Evolutionary conservation across 2,888 invertebrate genomes (phyloP).

Genomic region (Lucinisca nassula): DNA sequence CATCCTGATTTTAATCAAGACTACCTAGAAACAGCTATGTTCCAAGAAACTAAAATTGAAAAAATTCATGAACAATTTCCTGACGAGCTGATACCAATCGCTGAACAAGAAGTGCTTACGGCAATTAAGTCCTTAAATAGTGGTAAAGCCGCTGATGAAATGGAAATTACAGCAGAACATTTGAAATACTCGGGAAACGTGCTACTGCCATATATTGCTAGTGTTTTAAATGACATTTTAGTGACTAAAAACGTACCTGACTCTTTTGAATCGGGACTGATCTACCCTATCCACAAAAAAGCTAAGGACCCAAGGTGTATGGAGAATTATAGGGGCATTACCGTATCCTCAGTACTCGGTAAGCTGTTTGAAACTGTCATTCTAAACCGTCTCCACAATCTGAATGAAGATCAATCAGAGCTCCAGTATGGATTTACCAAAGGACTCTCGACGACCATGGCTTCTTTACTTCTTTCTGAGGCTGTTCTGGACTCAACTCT

Average conservation of each 20-base stretch:
- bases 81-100: not conserved
- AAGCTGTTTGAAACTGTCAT: not conserved
- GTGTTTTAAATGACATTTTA: slow-evolving; percentile 20
- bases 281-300: slow-evolving; percentile 9
- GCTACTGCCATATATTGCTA: not conserved
- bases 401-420: not conserved
- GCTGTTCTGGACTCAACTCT: not conserved
- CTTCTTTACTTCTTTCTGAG: slow-evolving; percentile 2
- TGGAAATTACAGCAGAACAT: slow-evolving; percentile 11
- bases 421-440: slow-evolving; percentile 27
- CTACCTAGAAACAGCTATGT: not conserved
- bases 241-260: not conserved
- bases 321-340: slow-evolving; percentile 29
- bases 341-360: not conserved
- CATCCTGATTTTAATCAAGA: not conserved
- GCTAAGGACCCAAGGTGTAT: slow-evolving; percentile 4
- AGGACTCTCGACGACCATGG: slow-evolving; percentile 22
- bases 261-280: not conserved
- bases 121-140: slow-evolving; percentile 20
- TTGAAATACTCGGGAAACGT: not conserved
- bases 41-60: not conserved
- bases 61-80: not conserved
- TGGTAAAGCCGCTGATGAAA: slow-evolving; percentile 24
- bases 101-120: not conserved
- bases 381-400: not conserved